Percentiles rank a stretch among this genome's conserved stretches.
Evolutionary conservation across 2,797 vertebrate genomes (phyloP).

Genomic region (Paedocypris micromegethes): DNA sequence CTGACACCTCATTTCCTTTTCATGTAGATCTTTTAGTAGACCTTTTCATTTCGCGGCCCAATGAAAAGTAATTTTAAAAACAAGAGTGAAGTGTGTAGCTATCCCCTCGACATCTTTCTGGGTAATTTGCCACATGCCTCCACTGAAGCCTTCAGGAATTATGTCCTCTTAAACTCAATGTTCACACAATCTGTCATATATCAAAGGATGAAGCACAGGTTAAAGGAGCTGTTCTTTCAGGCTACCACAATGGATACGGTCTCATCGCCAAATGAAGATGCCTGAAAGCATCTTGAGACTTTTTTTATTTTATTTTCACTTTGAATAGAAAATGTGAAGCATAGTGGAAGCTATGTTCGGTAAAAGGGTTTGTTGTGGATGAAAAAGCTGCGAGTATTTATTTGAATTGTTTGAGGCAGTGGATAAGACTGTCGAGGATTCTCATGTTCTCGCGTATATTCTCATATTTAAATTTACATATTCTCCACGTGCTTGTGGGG

Average conservation of each 20-base stretch:
- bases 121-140: conserved; percentile 1
- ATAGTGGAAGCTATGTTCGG: too few species aligned
- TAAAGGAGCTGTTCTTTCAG: background rate
- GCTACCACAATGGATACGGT: conserved; percentile 3
- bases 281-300: too few species aligned
- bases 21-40: background rate
- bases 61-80: background rate
- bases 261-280: too few species aligned
- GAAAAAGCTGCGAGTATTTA: too few species aligned
- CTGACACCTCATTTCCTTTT: conserved; percentile 2
- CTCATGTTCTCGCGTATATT: too few species aligned
- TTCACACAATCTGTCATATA: conserved; percentile 4
- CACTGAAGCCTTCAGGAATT: conserved; percentile 1
- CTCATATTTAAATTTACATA: too few species aligned
- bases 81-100: background rate
- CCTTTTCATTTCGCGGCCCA: background rate
- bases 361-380: too few species aligned
- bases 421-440: too few species aligned
- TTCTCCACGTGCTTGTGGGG: background rate
- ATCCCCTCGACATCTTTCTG: background rate
- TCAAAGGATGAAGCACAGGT: conserved; percentile 14
- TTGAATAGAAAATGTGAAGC: too few species aligned
- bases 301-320: too few species aligned
- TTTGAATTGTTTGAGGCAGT: too few species aligned
- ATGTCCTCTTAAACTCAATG: conserved; percentile 9